Evolutionary conservation across 1,140 invertebrate genomes (phyloP), one percentile per base, ranked within the genome.

Genomic region (Steinernema feltiae): DNA sequence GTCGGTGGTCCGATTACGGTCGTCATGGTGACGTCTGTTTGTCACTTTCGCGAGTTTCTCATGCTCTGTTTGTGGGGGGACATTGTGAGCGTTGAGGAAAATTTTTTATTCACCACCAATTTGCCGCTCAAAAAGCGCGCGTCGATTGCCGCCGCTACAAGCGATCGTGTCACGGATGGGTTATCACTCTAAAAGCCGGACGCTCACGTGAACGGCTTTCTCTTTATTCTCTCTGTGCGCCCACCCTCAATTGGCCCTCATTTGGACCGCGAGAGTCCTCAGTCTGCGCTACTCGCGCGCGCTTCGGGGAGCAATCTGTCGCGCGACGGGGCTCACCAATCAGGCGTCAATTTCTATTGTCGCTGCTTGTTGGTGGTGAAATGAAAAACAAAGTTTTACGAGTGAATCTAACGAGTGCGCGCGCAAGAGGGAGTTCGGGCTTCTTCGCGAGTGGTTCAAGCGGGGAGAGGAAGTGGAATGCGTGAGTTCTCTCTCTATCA

Each of bases 11-110:
- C 53, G 53, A 63, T 63, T 63, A 63, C 53, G 53, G 53, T 63
- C 53, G 53, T 63, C 53, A 63, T 63, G 53, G 53, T 63, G 53
- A 63, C 53, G 53, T 63, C 53, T 63, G 24, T 63, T 63, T 63
- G 53, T 63, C 53, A 63, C 24, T 63, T 63, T 63, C 2, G 15
- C 53, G 15, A 63, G 15, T 63, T 63, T 63, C 53, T 12, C 53
- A 27, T 63, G 53, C 24, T 27, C 7, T 63, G 53, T 27, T 63
- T 63, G 53, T 63, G 53, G 7, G 53, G 15, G 15, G 53, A 63
- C 53, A n/a, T n/a, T 46, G 7, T 46, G 41, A 27, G 53, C 53
- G 53, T 15, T 7, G 35, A 41, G 35, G 18, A 41, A 7, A 7
- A 3, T 63, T 63, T 63, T 63, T 63, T 63, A 17, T 63, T 63